Evolutionary conservation across 1,140 invertebrate species (phyloP), one percentile per base, ranked within the genome.

Genomic region (Leguminivora glycinivorella): DNA sequence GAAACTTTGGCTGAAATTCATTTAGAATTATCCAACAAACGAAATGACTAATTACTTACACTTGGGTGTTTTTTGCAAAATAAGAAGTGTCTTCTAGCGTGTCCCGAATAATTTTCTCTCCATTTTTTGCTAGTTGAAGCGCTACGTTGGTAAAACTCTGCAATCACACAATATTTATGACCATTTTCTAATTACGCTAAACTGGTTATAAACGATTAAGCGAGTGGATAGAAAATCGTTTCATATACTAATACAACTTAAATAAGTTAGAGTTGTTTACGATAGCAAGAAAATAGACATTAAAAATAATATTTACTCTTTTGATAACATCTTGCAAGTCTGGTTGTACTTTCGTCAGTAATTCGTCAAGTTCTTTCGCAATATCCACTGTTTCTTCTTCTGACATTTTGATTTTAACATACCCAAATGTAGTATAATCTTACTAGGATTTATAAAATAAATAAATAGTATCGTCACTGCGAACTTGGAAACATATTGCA

Each of bases 281-380:
- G n/a, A 43, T 17, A 6, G 22, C 22, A 22, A 22, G 17, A 52
- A n/a, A 22, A 47, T 52, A 17, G 4, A 2, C n/a, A 25, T 26
- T 70, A 79, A 72, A 43, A 22, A 52, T 9, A 52, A 73, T 84
- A 85, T 80, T 87, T 87, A 90, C 89, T 78, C 89, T 82, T 84
- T 91, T 91, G 73, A 91, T 90, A 86, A 91, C 87, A 79, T 91
- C 87, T 78, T 91, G 89, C 56, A 91, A 81, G 72, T 89, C 83
- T 22, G 89, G 89, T 70, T 91, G 88, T 7, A 88, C 81, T 80
- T 88, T 84, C 26, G 87, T 89, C 58, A 91, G 73, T 43, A 90
- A 84, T 58, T 89, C 74, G 22, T 86, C 79, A 40, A 91, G 75
- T 73, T 90, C 82, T 68, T 89, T 75, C 68, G 85, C 83, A 72